These are phyloP conservation scores for Ganaspis sp. DNA, from an alignment of 1,140 invertebrate genomes.

Conservation along the genomic window DNA sequence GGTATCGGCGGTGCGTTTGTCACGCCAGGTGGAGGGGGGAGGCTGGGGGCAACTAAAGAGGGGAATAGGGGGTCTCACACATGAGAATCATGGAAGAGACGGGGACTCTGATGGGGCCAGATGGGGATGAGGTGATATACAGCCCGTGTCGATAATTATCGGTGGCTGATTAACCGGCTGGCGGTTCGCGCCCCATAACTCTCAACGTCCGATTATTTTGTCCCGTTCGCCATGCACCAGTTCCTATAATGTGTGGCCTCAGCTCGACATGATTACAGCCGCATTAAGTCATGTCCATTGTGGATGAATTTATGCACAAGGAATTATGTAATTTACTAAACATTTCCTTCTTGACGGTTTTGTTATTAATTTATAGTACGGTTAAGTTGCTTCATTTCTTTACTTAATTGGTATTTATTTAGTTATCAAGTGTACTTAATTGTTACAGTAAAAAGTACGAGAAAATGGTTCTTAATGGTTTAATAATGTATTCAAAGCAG, in stretches of 20 bases:
- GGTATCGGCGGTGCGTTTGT: constrained; percentile 76
- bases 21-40: constrained; percentile 67
- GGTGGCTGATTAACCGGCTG: constrained; percentile 77
- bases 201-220: constrained; percentile 76
- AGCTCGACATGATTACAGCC: constrained; percentile 44
- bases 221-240: constrained; percentile 71
- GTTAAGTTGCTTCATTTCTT: too few species aligned
- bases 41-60: constrained; percentile 51
- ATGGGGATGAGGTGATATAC: constrained; percentile 72
- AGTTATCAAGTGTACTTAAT: too few species aligned
- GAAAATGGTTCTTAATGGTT: too few species aligned
- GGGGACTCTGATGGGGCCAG: constrained; percentile 53
- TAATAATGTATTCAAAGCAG: too few species aligned
- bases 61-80: constrained; percentile 29
- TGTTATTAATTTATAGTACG: constrained; percentile 24
- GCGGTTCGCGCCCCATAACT: constrained; percentile 77
- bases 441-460: too few species aligned
- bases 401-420: too few species aligned
- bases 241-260: constrained; percentile 66
- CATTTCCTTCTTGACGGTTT: not conserved
- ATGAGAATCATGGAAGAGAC: constrained; percentile 46
- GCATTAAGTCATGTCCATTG: constrained; percentile 51
- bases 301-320: not conserved
- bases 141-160: constrained; percentile 77
- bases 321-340: not conserved